These are phyloP conservation scores for Bujurquina vittata DNA, from an alignment of 2,113 vertebrate genomes.

Conservation along the genomic window DNA sequence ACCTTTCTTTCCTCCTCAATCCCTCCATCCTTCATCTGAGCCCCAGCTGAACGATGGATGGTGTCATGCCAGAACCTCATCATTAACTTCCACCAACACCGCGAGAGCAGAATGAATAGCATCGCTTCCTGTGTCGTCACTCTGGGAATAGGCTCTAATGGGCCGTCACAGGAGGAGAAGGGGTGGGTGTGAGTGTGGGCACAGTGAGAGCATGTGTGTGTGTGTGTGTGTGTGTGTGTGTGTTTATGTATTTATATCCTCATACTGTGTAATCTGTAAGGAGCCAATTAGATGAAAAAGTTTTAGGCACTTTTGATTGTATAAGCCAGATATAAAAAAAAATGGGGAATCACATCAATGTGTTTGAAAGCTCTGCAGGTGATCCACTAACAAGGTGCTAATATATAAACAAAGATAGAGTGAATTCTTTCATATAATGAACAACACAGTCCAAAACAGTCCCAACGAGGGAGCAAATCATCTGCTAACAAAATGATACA, in stretches of 20 bases:
- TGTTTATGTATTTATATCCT: background rate
- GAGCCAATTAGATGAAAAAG: no score
- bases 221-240: background rate
- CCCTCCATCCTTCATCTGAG: slow-evolving; percentile 31
- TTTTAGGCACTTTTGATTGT: no score
- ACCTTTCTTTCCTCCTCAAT: background rate
- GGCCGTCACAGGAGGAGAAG: background rate
- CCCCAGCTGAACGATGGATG: background rate
- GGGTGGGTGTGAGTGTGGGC: background rate
- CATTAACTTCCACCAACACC: slow-evolving; percentile 51
- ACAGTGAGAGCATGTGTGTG: background rate
- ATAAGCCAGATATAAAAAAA: no score
- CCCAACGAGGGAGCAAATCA: no score
- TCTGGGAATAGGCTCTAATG: slow-evolving; percentile 33
- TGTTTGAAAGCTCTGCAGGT: no score
- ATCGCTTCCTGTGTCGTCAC: slow-evolving; percentile 2
- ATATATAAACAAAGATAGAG: no score
- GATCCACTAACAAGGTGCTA: background rate
- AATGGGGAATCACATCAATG: no score
- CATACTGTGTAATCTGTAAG: no score
- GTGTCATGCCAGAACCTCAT: slow-evolving; percentile 21
- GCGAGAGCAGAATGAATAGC: slow-evolving; percentile 35
- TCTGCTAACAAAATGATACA: no score
- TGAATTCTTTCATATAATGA: no score
- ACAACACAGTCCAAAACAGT: no score